phyloP scores from a whole-genome alignment of 2,888 invertebrate species.

The Ophioninae sp. region DNA sequence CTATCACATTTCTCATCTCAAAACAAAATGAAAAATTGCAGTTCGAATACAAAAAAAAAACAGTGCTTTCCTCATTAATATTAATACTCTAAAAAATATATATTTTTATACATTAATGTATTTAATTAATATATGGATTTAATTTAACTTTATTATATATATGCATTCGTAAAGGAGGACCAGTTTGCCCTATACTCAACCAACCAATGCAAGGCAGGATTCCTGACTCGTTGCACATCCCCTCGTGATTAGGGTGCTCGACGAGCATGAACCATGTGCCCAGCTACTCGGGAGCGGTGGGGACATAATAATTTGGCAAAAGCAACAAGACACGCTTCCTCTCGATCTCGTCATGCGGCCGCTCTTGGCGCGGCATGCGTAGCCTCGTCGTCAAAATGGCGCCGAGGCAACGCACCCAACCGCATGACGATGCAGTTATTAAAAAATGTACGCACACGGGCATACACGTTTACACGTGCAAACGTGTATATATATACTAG shows the following conservation, averaged over 20 bases:
- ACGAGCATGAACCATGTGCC: constrained; percentile 46
- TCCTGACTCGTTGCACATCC: constrained; percentile 58
- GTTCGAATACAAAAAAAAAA: no score
- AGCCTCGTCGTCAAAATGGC: constrained; percentile 67
- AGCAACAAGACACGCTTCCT: constrained; percentile 46
- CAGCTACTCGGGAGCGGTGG: constrained; percentile 47
- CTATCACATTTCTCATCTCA: no score
- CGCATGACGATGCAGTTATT: constrained; percentile 40
- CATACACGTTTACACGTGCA: neutral
- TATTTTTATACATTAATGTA: no score
- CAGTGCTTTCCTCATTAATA: no score
- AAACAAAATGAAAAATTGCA: no score
- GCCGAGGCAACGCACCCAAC: constrained; percentile 55
- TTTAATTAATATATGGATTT: neutral
- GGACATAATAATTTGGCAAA: constrained; percentile 67
- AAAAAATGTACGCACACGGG: neutral
- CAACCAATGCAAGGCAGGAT: constrained; percentile 43
- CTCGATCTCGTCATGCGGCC: constrained; percentile 26
- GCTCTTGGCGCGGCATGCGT: constrained; percentile 45
- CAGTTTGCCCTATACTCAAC: constrained; percentile 12
- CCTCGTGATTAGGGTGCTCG: constrained; percentile 56
- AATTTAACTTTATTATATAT: neutral
- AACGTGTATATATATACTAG: neutral
- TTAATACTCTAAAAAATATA: no score
- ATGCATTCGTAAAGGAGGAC: neutral